These are phyloP conservation scores for Hermaeophaga mercurialis DNA, from an alignment of 2,888 invertebrate genomes.

Conservation along the genomic window DNA sequence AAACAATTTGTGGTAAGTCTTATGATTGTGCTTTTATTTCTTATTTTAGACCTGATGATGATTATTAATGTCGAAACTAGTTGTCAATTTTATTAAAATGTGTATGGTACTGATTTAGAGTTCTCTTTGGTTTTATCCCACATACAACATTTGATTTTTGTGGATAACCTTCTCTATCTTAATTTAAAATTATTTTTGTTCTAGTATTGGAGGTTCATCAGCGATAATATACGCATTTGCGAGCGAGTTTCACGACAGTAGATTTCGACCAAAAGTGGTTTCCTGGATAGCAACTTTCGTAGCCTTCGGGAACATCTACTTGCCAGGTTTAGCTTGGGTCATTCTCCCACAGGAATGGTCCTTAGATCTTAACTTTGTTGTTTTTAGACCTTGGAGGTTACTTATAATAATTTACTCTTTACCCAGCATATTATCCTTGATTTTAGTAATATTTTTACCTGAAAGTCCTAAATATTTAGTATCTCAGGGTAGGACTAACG, in stretches of 20 bases:
- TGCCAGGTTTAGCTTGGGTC: slow-evolving; percentile 55
- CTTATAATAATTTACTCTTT: slow-evolving; percentile 52
- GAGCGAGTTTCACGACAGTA: slow-evolving; percentile 61
- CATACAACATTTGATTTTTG: no score
- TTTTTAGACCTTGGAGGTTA: slow-evolving; percentile 53
- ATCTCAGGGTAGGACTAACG: slow-evolving; percentile 48
- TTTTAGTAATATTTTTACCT: slow-evolving; percentile 49
- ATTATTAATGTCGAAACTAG: no score
- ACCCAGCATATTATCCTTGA: slow-evolving; percentile 50
- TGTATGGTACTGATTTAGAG: no score
- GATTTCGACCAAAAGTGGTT: slow-evolving; percentile 57
- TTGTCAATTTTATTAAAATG: no score
- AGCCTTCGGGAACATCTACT: slow-evolving; percentile 52
- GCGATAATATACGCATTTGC: slow-evolving; percentile 61
- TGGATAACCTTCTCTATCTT: no score
- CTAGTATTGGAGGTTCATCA: slow-evolving; percentile 58
- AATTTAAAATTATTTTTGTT: slow-evolving; percentile 4
- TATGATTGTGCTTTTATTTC: no score
- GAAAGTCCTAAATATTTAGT: slow-evolving; percentile 57
- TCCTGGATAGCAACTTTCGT: slow-evolving; percentile 56
- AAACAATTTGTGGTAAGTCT: no score
- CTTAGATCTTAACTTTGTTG: slow-evolving; percentile 53
- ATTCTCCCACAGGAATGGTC: slow-evolving; percentile 50
- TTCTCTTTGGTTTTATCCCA: no score
- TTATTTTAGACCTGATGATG: no score